These are phyloP conservation scores for Coregonus sp. DNA, from an alignment of 2,797 vertebrate genomes.

Conservation along the genomic window DNA sequence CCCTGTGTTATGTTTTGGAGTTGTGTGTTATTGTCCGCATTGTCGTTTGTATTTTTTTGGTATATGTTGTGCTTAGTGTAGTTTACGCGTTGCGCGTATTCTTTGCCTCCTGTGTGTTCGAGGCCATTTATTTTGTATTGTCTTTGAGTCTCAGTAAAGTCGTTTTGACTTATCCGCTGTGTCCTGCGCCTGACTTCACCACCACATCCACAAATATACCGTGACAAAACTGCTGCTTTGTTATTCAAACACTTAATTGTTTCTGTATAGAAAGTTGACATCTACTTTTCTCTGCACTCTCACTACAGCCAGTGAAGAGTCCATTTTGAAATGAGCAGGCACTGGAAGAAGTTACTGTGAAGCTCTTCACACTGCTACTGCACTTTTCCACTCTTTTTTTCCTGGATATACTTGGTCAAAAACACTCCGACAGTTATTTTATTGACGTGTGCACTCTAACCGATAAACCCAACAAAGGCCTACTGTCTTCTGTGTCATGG, in stretches of 20 bases:
- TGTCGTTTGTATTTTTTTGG: no score
- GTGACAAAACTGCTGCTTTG: not conserved
- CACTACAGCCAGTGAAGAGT: conserved; percentile 75
- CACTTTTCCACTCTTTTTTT: conserved; percentile 35
- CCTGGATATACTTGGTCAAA: conserved; percentile 25
- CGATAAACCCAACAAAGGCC: not conserved
- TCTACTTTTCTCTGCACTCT: conserved; percentile 7
- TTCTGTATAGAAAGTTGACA: not conserved
- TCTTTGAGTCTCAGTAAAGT: no score
- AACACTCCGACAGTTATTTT: conserved; percentile 18
- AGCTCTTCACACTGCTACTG: conserved; percentile 29
- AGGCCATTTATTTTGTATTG: no score
- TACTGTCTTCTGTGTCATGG: not conserved
- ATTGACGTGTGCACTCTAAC: conserved; percentile 22
- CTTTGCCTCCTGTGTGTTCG: no score
- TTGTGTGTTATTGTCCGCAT: no score
- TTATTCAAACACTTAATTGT: not conserved
- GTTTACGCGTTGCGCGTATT: no score
- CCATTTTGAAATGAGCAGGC: conserved; percentile 74
- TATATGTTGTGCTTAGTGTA: no score
- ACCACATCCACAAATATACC: no score
- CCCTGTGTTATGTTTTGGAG: no score
- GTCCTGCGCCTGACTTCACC: no score
- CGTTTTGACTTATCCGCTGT: no score
- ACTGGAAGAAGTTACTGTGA: conserved; percentile 2